Evolutionary conservation across 2,797 vertebrate genomes (phyloP).

Genomic region (Phataginus tricuspis): DNA sequence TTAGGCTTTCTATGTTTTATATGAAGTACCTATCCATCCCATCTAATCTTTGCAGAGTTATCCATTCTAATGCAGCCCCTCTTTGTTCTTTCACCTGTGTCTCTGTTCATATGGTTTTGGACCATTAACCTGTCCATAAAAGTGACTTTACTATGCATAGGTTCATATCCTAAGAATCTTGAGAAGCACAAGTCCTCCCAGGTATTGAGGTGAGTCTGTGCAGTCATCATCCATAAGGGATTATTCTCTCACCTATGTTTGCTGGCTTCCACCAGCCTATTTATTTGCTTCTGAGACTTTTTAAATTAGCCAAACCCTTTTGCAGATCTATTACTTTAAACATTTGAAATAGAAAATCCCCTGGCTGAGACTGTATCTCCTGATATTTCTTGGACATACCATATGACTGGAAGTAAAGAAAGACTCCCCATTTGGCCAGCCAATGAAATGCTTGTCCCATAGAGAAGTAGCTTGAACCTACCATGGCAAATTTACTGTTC

Average conservation of each 20-base stretch:
- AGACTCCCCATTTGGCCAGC: too few relatives aligned
- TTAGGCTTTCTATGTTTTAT: neutral
- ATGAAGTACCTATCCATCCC: neutral
- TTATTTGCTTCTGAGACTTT: neutral
- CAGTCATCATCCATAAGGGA: accelerated
- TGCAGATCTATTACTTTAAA: neutral
- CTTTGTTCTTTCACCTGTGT: neutral
- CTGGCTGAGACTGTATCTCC: neutral
- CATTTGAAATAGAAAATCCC: neutral
- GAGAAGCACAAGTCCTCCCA: neutral
- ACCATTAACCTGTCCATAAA: neutral
- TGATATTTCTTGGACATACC: neutral
- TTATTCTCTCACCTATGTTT: neutral
- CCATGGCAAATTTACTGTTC: neutral
- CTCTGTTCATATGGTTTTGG: neutral
- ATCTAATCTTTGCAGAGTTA: neutral
- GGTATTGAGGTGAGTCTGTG: neutral
- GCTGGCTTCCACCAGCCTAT: neutral
- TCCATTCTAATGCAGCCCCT: neutral
- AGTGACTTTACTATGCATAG: neutral
- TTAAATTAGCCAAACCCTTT: neutral
- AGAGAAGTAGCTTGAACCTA: neutral
- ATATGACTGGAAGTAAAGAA: neutral
- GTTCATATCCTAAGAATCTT: neutral
- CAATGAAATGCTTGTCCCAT: neutral